Percentiles rank a stretch among this genome's conserved stretches.
These are phyloP conservation scores for Marmota monax DNA, from an alignment of 2,113 vertebrate genomes.

Conservation along the genomic window DNA sequence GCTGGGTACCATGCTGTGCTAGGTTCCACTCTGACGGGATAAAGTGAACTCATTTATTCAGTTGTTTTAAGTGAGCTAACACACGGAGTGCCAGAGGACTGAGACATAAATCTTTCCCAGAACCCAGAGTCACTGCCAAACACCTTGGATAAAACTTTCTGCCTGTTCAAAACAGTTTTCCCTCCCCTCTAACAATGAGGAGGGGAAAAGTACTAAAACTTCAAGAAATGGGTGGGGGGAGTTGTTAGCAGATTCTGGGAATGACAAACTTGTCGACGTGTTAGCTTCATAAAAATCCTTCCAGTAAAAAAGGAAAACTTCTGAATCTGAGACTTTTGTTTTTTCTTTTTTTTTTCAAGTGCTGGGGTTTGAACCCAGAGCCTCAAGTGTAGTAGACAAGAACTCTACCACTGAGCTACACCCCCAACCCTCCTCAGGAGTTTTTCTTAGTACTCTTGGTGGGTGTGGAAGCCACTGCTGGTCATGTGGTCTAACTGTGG, in stretches of 20 bases:
- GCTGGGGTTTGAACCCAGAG: not conserved
- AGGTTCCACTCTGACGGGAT: constrained; percentile 65
- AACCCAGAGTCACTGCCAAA: constrained; percentile 52
- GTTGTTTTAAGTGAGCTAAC: constrained; percentile 83
- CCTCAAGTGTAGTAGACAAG: not conserved
- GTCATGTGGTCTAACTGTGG: not conserved
- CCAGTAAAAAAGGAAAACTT: constrained; percentile 60
- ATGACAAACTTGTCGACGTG: constrained; percentile 65
- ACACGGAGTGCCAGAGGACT: constrained; percentile 54
- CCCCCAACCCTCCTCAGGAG: too few relatives aligned
- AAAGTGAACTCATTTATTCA: constrained; percentile 79
- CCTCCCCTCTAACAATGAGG: constrained; percentile 34
- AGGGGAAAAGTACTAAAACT: constrained; percentile 36
- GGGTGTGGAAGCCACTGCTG: not conserved
- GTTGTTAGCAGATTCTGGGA: constrained; percentile 32
- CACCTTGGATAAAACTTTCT: constrained; percentile 55
- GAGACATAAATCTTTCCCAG: constrained; percentile 75
- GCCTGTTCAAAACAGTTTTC: not conserved
- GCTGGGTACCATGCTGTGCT: constrained; percentile 71
- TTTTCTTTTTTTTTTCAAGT: not conserved
- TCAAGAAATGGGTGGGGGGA: not conserved
- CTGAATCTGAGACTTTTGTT: not conserved
- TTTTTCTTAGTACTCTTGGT: accelerated
- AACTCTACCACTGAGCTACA: not conserved
- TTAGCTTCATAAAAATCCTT: constrained; percentile 69